These are phyloP conservation scores for Melospiza melodia DNA, from an alignment of 2,113 vertebrate genomes.

Conservation along the genomic window DNA sequence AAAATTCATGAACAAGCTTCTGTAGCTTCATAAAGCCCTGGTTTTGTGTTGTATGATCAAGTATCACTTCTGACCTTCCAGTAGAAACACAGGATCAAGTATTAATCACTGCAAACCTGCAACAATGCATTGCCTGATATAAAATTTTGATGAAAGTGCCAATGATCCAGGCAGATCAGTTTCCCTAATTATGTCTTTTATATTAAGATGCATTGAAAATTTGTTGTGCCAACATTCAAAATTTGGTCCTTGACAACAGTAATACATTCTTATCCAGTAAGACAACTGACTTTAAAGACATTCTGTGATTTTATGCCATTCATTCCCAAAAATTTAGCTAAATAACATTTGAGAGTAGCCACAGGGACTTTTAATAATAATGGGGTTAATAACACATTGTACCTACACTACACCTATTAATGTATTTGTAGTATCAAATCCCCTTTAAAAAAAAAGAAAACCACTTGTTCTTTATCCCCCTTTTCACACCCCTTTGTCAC, in stretches of 20 bases:
- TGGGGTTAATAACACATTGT: background rate
- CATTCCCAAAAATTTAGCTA: background rate
- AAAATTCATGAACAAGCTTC: background rate
- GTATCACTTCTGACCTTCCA: background rate
- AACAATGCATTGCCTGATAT: background rate
- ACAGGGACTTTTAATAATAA: background rate
- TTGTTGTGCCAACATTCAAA: background rate
- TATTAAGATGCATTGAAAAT: background rate
- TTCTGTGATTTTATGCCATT: background rate
- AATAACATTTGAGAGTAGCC: background rate
- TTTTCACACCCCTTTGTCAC: background rate
- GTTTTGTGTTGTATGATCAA: background rate
- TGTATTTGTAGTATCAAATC: background rate
- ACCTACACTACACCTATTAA: background rate
- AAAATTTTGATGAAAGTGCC: background rate
- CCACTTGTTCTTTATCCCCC: background rate
- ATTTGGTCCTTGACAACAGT: background rate
- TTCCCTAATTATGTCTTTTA: background rate
- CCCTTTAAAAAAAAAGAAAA: background rate
- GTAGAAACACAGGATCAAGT: background rate
- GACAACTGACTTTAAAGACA: background rate
- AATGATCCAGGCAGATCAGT: background rate
- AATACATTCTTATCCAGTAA: rapidly evolving
- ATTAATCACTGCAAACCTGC: background rate
- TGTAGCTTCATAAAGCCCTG: background rate